A percentile compares a stretch with the other conserved stretches of the same genome.
These are phyloP conservation scores for Microctenopoma stevenorrisi DNA, from an alignment of 2,797 vertebrate genomes.

Conservation along the genomic window DNA sequence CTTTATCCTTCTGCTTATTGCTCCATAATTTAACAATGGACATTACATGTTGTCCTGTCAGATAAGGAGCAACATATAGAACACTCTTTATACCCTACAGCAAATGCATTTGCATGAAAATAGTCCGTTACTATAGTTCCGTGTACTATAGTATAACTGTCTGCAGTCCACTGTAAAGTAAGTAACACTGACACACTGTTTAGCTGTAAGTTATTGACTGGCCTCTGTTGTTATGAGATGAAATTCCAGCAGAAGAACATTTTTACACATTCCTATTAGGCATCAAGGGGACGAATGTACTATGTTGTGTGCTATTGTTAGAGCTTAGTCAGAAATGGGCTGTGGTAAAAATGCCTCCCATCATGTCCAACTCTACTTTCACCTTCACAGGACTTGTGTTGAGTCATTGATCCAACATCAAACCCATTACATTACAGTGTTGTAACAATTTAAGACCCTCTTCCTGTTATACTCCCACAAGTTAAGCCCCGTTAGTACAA, in stretches of 20 bases:
- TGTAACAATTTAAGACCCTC: conserved; percentile 54
- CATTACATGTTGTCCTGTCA: too few relatives aligned
- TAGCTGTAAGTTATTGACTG: background rate
- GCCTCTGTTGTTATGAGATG: background rate
- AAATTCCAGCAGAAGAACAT: background rate
- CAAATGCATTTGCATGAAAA: too few relatives aligned
- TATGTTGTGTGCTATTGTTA: background rate
- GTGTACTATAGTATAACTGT: too few relatives aligned
- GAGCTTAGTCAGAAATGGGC: background rate
- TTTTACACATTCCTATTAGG: background rate
- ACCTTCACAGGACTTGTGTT: conserved; percentile 40
- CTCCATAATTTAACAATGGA: background rate
- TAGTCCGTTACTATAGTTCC: too few relatives aligned
- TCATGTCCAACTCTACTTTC: conserved; percentile 9
- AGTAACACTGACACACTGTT: too few relatives aligned
- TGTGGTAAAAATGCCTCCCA: background rate
- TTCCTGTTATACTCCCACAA: conserved; percentile 62
- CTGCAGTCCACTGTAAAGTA: too few relatives aligned
- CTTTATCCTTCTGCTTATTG: background rate
- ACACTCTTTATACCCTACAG: too few relatives aligned
- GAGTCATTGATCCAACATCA: conserved; percentile 58
- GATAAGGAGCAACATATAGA: too few relatives aligned
- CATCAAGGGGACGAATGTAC: background rate
- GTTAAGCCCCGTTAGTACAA: conserved; percentile 61
- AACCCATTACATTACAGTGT: conserved; percentile 43